A percentile compares a stretch with the other conserved stretches of the same genome.
These are phyloP conservation scores for Malurus leucopterus DNA, from an alignment of 2,797 vertebrate species.

Conservation along the genomic window DNA sequence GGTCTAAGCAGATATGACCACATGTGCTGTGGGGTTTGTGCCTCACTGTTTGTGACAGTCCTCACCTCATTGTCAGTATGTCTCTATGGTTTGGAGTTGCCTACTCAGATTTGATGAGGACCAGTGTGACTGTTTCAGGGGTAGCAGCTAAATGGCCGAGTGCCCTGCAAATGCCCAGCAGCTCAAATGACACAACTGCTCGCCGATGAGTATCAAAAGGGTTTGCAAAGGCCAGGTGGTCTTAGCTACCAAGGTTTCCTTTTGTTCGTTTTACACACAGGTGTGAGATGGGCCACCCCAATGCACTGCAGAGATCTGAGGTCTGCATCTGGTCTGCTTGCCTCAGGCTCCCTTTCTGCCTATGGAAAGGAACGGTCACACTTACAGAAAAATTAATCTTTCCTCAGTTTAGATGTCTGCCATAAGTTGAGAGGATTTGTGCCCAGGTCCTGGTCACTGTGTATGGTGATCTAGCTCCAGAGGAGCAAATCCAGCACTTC, in stretches of 20 bases:
- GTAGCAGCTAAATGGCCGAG: rapidly evolving
- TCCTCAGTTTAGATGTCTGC: neutral
- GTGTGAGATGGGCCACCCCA: neutral
- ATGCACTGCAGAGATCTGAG: neutral
- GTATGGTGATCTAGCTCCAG: neutral
- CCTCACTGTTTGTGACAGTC: neutral
- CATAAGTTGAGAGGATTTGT: neutral
- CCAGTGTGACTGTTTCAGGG: neutral
- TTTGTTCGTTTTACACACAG: neutral
- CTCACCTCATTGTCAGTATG: neutral
- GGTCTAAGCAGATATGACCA: neutral
- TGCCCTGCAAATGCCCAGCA: neutral
- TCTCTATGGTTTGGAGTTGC: neutral
- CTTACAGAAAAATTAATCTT: neutral
- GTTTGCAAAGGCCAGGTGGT: neutral
- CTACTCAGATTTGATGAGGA: neutral
- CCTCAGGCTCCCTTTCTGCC: neutral
- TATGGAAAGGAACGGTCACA: neutral
- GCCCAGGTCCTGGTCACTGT: neutral
- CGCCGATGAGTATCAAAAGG: neutral
- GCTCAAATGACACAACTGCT: neutral
- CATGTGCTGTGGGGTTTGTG: neutral
- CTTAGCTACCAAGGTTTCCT: neutral
- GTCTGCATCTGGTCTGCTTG: neutral
- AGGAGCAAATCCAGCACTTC: neutral